Percentiles rank a stretch among this genome's conserved stretches.
These are phyloP conservation scores for Drosophila pandora DNA, from an alignment of 1,140 invertebrate species.

Conservation along the genomic window DNA sequence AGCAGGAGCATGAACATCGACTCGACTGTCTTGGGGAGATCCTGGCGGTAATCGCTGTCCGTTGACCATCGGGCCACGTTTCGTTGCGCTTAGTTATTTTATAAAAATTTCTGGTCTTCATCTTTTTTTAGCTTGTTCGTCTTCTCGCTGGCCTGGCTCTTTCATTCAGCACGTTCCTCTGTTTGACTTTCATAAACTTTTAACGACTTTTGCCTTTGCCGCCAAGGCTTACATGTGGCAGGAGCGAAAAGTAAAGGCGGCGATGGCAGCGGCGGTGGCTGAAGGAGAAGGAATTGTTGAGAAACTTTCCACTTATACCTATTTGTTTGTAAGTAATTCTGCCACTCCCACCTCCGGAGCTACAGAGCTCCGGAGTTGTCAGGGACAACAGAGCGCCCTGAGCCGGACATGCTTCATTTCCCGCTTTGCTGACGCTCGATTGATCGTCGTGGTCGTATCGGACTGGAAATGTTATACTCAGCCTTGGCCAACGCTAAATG, in stretches of 20 bases:
- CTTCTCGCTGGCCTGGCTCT: constrained; percentile 27
- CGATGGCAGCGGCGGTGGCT: constrained; percentile 12
- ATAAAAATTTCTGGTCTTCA: constrained; percentile 53
- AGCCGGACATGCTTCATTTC: constrained; percentile 43
- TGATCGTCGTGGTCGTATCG: constrained; percentile 17
- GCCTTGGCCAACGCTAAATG: constrained; percentile 17
- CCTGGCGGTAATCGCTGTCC: constrained; percentile 13
- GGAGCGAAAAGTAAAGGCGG: constrained; percentile 9
- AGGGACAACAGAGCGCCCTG: constrained; percentile 35
- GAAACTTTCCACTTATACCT: constrained; percentile 71
- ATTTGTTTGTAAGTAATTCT: constrained; percentile 68
- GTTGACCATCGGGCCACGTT: constrained; percentile 71
- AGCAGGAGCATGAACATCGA: constrained; percentile 18
- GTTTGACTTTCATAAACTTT: constrained; percentile 84
- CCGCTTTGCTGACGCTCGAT: constrained; percentile 47
- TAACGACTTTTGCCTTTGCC: constrained; percentile 82
- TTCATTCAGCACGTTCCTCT: constrained; percentile 63
- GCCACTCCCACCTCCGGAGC: constrained; percentile 12
- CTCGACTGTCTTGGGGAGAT: constrained; percentile 36
- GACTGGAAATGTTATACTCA: neutral
- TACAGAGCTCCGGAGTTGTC: neutral
- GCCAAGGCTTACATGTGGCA: constrained; percentile 72
- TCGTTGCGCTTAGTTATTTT: constrained; percentile 80
- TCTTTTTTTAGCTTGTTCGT: constrained; percentile 36
- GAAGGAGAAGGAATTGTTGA: constrained; percentile 47